These are phyloP conservation scores for Muscicapa striata DNA, from an alignment of 2,797 vertebrate species.

Conservation along the genomic window DNA sequence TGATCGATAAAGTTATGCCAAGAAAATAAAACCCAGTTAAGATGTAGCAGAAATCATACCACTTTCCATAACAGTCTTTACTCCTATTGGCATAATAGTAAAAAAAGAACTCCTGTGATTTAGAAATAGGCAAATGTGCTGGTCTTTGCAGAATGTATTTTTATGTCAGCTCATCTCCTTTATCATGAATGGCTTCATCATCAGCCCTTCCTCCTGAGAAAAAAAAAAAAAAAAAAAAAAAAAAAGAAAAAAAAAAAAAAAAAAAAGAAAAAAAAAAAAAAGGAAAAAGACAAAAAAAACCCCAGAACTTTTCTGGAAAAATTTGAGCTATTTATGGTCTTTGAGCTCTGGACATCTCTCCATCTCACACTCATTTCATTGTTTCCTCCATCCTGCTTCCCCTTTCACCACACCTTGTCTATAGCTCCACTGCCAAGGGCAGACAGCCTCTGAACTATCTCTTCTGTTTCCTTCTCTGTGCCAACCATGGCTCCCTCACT, in stretches of 20 bases:
- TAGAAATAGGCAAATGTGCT: neutral
- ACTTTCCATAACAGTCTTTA: neutral
- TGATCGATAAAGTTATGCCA: neutral
- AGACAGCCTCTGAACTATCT: neutral
- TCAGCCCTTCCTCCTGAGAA: neutral
- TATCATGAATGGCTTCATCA: neutral
- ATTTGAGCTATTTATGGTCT: neutral
- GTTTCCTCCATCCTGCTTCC: neutral
- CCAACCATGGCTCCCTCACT: rapidly evolving
- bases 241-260: neutral
- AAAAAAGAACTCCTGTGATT: neutral
- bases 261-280: too few relatives aligned
- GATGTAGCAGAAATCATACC: neutral
- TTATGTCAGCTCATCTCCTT: neutral
- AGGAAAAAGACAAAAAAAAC: too few relatives aligned
- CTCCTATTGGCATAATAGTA: neutral
- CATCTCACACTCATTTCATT: neutral
- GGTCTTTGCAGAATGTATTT: neutral
- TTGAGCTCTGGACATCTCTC: neutral
- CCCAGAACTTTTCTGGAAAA: neutral
- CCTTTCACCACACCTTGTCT: neutral
- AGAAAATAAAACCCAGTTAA: neutral
- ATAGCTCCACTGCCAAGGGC: neutral
- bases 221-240: neutral
- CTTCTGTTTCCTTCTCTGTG: neutral